phyloP scores from a whole-genome alignment of 2,113 vertebrate genomes.

The Larimichthys crocea region DNA sequence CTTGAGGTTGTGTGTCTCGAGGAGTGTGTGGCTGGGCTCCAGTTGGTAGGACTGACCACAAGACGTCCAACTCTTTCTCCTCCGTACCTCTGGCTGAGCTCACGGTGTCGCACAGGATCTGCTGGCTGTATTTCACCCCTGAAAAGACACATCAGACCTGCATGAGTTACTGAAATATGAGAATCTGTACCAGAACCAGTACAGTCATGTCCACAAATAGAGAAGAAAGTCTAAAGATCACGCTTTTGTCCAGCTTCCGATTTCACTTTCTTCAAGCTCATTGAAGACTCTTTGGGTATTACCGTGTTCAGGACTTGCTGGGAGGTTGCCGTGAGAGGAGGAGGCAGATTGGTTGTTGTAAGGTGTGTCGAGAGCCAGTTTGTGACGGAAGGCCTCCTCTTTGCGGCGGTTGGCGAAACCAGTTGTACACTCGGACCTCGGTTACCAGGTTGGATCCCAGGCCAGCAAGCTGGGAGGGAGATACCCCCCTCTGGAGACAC shows the following conservation, averaged over 20 bases:
- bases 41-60: slow-evolving; percentile 88
- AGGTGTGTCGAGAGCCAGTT: slow-evolving; percentile 94
- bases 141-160: background rate
- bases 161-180: too few species aligned
- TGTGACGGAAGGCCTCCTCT: slow-evolving; percentile 97
- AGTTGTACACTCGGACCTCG: slow-evolving; percentile 98
- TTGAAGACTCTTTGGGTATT: slow-evolving; percentile 47
- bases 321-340: slow-evolving; percentile 79
- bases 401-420: slow-evolving; percentile 99
- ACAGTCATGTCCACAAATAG: too few species aligned
- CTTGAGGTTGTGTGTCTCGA: slow-evolving; percentile 91
- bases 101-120: slow-evolving; percentile 85
- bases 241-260: too few species aligned
- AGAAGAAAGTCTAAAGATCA: too few species aligned
- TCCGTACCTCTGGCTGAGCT: slow-evolving; percentile 77
- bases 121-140: slow-evolving; percentile 92
- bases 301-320: slow-evolving; percentile 89
- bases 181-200: too few species aligned
- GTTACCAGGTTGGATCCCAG: slow-evolving; percentile 98
- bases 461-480: slow-evolving; percentile 96
- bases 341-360: slow-evolving; percentile 82
- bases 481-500: slow-evolving; percentile 96
- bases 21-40: slow-evolving; percentile 93
- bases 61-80: slow-evolving; percentile 87
- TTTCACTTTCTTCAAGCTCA: too few species aligned